A percentile compares a stretch with the other conserved stretches of the same genome.
These are phyloP conservation scores for Volucella zonaria DNA, from an alignment of 2,888 invertebrate genomes.

Conservation along the genomic window DNA sequence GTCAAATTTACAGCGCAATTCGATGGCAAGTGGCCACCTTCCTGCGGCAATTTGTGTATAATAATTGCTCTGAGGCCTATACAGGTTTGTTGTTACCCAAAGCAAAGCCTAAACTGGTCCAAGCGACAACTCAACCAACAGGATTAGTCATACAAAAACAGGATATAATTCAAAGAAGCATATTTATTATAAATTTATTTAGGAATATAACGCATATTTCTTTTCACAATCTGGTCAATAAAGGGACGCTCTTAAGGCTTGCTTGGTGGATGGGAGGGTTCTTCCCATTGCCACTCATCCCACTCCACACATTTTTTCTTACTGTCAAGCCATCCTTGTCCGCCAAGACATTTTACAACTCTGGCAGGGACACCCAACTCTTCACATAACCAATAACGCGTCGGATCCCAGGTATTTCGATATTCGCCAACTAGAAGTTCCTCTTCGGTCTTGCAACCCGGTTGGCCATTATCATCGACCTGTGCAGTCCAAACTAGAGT, in stretches of 20 bases:
- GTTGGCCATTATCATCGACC: conserved; percentile 76
- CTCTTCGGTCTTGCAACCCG: conserved; percentile 76
- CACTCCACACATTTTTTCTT: conserved; percentile 77
- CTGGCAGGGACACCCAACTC: not conserved
- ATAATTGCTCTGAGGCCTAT: too few relatives aligned
- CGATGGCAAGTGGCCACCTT: too few relatives aligned
- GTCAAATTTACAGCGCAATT: too few relatives aligned
- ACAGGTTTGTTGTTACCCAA: too few relatives aligned
- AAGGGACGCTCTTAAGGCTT: conserved; percentile 54
- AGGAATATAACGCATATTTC: too few relatives aligned
- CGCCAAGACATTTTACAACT: not conserved
- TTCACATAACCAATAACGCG: conserved; percentile 9
- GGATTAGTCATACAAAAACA: too few relatives aligned
- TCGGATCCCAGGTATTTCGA: conserved; percentile 77
- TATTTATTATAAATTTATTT: too few relatives aligned
- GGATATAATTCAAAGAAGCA: too few relatives aligned
- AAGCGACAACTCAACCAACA: too few relatives aligned
- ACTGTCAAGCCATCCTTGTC: not conserved
- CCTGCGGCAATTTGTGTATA: too few relatives aligned
- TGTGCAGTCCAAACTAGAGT: conserved; percentile 51
- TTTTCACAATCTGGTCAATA: not conserved
- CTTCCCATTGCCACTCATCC: conserved; percentile 78
- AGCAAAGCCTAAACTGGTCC: too few relatives aligned
- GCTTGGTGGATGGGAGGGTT: conserved; percentile 73
- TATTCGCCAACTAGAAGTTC: conserved; percentile 76